Evolutionary conservation across 2,113 vertebrate species (phyloP), one percentile per base, ranked within the genome.

Genomic region (Oncorhynchus kisutch): DNA sequence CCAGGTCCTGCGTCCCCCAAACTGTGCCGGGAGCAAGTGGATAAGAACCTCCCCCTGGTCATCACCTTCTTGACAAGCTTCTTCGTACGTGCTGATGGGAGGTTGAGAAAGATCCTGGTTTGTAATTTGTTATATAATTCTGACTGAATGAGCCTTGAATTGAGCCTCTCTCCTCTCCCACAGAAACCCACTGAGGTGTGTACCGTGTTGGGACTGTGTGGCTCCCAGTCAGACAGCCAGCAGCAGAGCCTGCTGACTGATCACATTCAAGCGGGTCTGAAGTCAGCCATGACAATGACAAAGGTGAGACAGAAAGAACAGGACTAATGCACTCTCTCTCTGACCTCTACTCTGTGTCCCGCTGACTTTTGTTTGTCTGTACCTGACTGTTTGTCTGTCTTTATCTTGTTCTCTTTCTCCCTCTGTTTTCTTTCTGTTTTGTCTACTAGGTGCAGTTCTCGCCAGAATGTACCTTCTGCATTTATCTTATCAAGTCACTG

Each of bases 131-230:
- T 2, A 64, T 11, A 24, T 22, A 45, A 57, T 77, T 45, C 8
- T 22, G 70, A 59, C 64, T 45, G 29, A 24, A 68, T 54, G 51
- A 54, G 51, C 12, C 5, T 54, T 54, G 51, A 18, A 1, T n/a
- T 75, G 18, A 18, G 48, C 13, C 31, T 22, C n/a, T 62, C 54
- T 54, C 18, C 22, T 68, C 70, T 80, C n/a, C 59, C 59, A 57
- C 74, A 97, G 95, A 88, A 88, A 48, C 93, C 94, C 0, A 76
- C 7, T 0, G 51, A 83, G 16, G 1, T 95, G 57, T 98, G 97
- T 20, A 62, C 78, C 67, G 2, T 12, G 0, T 4, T 97, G 6
- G 81, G 91, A 2, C 81, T 96, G 16, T 97, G 96, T 70, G 70
- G 73, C 6, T 78, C 86, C 57, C 57, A 74, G 34, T 34, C 78